phyloP scores from a whole-genome alignment of 2,888 invertebrate species.

The Aphodius granarius region DNA sequence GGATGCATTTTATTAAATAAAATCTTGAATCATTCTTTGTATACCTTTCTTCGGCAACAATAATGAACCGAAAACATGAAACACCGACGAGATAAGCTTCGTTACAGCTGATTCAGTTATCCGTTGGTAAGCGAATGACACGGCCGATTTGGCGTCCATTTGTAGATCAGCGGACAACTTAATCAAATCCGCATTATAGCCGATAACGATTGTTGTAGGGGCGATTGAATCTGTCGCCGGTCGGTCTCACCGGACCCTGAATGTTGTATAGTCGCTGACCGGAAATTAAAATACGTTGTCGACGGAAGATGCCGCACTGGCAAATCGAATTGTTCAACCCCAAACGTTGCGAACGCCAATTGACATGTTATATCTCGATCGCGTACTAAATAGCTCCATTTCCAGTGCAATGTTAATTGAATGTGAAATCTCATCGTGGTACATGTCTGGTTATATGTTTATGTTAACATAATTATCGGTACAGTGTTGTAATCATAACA shows the following conservation, averaged over 20 bases:
- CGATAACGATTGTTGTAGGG: neutral
- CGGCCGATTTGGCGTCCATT: neutral
- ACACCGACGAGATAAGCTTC: neutral
- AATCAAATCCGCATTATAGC: neutral
- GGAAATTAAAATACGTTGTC: neutral
- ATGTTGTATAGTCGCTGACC: neutral
- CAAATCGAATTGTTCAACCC: neutral
- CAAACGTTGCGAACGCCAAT: neutral
- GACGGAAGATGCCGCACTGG: neutral
- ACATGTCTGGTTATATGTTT: neutral
- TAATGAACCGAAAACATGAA: neutral
- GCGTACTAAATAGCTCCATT: neutral
- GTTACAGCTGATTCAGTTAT: neutral
- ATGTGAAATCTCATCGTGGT: neutral
- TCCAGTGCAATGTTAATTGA: neutral
- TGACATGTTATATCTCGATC: neutral
- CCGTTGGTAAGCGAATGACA: neutral
- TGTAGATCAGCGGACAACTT: neutral
- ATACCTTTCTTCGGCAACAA: neutral
- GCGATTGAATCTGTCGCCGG: neutral
- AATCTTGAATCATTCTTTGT: neutral
- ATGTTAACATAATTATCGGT: neutral
- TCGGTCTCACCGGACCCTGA: neutral
- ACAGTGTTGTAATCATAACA: no score
- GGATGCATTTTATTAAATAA: no score